Conservation (phyloP, 2,797 vertebrate species). For the Chaenodraco wilsoni region DNA sequence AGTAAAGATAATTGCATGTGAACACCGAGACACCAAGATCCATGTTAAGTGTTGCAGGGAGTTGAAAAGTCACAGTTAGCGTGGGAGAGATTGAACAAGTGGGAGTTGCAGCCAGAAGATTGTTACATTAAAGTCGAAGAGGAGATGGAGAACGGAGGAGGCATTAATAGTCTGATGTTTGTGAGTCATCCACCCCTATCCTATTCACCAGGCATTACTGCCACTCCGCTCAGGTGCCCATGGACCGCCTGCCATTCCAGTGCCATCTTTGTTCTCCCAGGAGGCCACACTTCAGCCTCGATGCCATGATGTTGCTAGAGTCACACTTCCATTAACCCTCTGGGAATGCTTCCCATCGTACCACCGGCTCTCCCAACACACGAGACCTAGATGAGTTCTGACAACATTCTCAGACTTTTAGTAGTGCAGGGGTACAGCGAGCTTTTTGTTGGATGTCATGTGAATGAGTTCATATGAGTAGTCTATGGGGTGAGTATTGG, state of each 20-base stretch:
- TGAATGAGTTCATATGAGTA: conserved; percentile 39
- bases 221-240: conserved; percentile 50
- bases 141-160: conserved; percentile 49
- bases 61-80: conserved; percentile 37
- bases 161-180: conserved; percentile 48
- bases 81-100: conserved; percentile 42
- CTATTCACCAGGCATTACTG: conserved; percentile 55
- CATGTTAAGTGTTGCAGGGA: conserved; percentile 67
- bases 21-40: conserved; percentile 53
- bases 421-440: conserved; percentile 10
- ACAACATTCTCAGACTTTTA: conserved; percentile 50
- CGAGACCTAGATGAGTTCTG: conserved; percentile 45
- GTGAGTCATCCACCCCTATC: conserved; percentile 33
- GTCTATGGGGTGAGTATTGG: not conserved
- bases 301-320: conserved; percentile 33
- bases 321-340: conserved; percentile 54
- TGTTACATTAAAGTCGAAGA: conserved; percentile 30
- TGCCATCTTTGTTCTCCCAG: conserved; percentile 45
- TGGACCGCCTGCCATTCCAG: conserved; percentile 54
- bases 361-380: conserved; percentile 23
- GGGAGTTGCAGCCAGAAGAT: conserved; percentile 19
- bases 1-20: conserved; percentile 66
- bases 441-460: conserved; percentile 55
- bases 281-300: conserved; percentile 48
- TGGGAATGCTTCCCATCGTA: conserved; percentile 44